These are phyloP conservation scores for Todus mexicanus DNA, from an alignment of 2,797 vertebrate species.

Conservation along the genomic window DNA sequence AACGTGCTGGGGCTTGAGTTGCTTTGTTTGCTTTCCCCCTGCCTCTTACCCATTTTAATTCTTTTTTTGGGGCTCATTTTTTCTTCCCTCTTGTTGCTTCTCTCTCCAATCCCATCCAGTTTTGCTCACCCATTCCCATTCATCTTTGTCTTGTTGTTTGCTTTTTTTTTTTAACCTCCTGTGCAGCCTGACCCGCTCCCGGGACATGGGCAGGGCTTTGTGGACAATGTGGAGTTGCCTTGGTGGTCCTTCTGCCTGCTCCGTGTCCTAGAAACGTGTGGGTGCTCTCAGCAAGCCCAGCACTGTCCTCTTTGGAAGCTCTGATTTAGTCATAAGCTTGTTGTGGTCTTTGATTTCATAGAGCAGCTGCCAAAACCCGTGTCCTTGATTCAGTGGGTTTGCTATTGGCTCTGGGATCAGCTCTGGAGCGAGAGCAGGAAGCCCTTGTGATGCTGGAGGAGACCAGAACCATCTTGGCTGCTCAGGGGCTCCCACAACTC, in stretches of 20 bases:
- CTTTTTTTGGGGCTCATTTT: not conserved
- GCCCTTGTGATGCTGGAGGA: fast-evolving
- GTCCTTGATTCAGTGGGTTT: not conserved
- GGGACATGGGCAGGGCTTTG: not conserved
- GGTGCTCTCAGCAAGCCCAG: not conserved
- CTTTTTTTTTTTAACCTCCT: not conserved
- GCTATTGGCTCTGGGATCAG: not conserved
- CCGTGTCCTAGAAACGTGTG: fast-evolving
- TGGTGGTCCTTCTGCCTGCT: not conserved
- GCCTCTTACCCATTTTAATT: not conserved
- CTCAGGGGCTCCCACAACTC: not conserved
- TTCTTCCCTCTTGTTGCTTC: not conserved
- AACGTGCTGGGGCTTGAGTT: not conserved
- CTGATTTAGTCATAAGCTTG: too few relatives aligned
- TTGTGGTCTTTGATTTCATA: not conserved
- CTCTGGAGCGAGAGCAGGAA: not conserved
- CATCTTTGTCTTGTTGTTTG: not conserved
- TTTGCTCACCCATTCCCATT: not conserved
- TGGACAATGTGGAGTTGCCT: not conserved
- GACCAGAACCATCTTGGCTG: not conserved
- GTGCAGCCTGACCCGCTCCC: not conserved
- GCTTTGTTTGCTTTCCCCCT: not conserved
- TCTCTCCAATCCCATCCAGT: not conserved
- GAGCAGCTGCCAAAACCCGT: not conserved
- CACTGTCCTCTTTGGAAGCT: not conserved